Evolutionary conservation across 2,113 vertebrate genomes (phyloP).

Genomic region (Tachysurus fulvidraco): DNA sequence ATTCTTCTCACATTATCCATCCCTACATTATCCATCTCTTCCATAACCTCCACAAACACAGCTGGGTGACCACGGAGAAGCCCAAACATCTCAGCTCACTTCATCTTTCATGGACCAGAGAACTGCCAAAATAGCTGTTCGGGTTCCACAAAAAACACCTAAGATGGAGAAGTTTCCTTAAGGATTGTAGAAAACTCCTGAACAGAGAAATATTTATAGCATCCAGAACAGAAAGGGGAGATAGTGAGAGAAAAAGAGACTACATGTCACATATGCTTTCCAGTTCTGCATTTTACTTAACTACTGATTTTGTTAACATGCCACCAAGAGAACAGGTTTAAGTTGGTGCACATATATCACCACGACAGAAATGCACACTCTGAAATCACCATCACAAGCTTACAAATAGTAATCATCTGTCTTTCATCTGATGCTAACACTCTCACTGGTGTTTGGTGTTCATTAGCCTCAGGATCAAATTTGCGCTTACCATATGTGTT

Average conservation of each 20-base stretch:
- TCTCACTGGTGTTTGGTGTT: background rate
- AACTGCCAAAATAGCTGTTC: conserved; percentile 1
- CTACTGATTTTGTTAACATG: background rate
- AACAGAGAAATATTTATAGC: background rate
- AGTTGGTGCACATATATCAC: background rate
- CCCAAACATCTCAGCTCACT: background rate
- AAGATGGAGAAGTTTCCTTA: background rate
- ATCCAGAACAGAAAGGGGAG: background rate
- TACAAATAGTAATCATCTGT: background rate
- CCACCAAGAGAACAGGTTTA: background rate
- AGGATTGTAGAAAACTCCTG: background rate
- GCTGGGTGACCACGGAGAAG: background rate
- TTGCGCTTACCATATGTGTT: conserved; percentile 2
- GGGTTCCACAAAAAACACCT: background rate
- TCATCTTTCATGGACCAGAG: background rate
- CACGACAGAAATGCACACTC: background rate
- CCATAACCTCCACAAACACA: conserved; percentile 4
- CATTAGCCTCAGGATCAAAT: background rate
- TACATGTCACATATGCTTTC: background rate
- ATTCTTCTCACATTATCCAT: background rate
- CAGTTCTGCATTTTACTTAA: background rate
- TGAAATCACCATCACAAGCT: background rate
- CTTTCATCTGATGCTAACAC: background rate
- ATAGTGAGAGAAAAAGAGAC: background rate
- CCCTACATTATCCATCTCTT: background rate